Evolutionary conservation across 2,797 vertebrate species (phyloP).

Genomic region (Intellagama lesueurii): DNA sequence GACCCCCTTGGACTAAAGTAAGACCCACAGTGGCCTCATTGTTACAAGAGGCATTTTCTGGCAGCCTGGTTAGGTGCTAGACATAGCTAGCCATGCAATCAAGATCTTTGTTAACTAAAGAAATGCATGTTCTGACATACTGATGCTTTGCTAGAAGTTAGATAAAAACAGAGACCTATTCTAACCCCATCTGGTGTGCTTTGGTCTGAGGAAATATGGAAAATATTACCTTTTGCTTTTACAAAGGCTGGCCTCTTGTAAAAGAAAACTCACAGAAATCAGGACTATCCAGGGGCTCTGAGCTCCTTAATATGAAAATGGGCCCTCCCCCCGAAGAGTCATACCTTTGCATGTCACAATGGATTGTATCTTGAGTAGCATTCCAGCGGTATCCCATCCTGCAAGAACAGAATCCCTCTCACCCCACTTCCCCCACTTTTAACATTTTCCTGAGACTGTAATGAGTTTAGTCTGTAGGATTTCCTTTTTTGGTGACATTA

Average conservation of each 20-base stretch:
- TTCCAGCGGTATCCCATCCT: conserved; percentile 22
- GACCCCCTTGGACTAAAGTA: too few relatives aligned
- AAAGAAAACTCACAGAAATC: background rate
- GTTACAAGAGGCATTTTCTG: background rate
- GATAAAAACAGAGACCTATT: background rate
- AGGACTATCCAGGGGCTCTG: background rate
- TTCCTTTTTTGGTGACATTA: conserved; percentile 86
- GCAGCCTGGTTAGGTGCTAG: background rate
- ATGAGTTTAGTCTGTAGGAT: conserved; percentile 87
- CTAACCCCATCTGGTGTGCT: background rate
- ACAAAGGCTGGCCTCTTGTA: background rate
- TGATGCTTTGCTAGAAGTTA: background rate
- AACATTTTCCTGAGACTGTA: conserved; percentile 77
- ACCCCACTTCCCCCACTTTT: conserved; percentile 37
- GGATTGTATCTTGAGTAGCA: conserved; percentile 42
- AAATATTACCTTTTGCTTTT: conserved; percentile 22
- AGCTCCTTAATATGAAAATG: conserved; percentile 32
- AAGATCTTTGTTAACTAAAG: background rate
- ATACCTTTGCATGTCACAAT: conserved; percentile 15
- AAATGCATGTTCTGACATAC: background rate
- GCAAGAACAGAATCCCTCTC: conserved; percentile 50
- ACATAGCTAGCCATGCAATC: background rate
- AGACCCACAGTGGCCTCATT: background rate
- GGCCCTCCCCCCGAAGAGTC: conserved; percentile 6
- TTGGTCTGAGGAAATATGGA: conserved; percentile 8